phyloP scores from a whole-genome alignment of 2,113 vertebrate genomes.

The Natator depressus region DNA sequence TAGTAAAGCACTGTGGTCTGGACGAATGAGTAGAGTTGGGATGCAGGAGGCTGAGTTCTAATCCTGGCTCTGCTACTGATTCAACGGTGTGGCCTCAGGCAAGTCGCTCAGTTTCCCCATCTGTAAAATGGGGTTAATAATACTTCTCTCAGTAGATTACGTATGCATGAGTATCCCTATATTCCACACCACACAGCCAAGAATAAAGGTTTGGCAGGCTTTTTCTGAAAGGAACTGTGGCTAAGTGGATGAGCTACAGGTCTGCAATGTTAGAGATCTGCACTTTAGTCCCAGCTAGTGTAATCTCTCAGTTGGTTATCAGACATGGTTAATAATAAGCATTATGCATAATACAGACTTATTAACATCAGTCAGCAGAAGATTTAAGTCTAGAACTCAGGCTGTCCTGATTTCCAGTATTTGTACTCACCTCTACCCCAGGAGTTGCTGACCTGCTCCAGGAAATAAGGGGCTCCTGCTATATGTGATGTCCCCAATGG shows the following conservation, averaged over 20 bases:
- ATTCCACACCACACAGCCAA: neutral
- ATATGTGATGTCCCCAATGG: no score
- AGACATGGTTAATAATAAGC: neutral
- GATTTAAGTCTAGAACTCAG: neutral
- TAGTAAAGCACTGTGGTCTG: rapidly evolving
- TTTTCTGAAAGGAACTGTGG: neutral
- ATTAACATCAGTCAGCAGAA: neutral
- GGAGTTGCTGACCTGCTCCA: neutral
- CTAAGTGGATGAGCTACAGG: neutral
- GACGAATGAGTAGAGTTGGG: neutral
- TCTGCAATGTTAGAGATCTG: neutral
- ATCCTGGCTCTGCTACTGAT: no score
- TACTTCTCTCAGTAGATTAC: neutral
- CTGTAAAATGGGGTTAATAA: neutral
- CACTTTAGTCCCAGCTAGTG: neutral
- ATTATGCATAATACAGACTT: neutral
- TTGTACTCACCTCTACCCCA: neutral
- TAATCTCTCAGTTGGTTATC: neutral
- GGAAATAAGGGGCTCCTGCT: no score
- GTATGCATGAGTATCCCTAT: neutral
- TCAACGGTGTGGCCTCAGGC: no score
- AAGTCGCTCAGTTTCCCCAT: neutral
- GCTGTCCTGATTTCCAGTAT: neutral
- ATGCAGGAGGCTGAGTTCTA: neutral
- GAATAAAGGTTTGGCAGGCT: neutral